Base-by-base conservation (phyloP, 2,113 vertebrate species). In the Corythoichthys intestinalis region DNA sequence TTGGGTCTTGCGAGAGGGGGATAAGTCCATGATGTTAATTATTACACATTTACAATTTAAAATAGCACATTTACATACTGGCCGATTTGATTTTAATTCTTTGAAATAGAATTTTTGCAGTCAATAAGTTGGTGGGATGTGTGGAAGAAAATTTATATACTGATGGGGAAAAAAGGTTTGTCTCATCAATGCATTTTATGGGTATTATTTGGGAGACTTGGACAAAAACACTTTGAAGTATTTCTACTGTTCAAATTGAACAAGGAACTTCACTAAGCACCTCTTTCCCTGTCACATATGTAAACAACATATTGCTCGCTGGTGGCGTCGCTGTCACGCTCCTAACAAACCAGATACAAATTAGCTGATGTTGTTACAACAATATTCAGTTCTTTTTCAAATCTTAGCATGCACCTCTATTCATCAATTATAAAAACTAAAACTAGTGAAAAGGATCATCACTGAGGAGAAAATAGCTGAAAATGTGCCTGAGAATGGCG, bases 151-250 rank as follows among this genome's bases (percentile, higher is more conserved):
- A 77, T 69, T 10, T 60, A 65, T 86, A 89, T 89, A 84, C 80
- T 83, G 34, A 28, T 28, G 61, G 82, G 81, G 2, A 71, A 83
- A 83, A 82, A 70, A 60, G 79, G 70, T 88, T 76, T 90, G 88
- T 91, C 54, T 35, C 79, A 89, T 90, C 89, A 89, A 70, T 70
- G 73, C 67, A 73, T 83, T 82, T 62, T 66, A 78, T 87, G 81
- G 83, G 84, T 72, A 78, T 86, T 64, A 78, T 77, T 79, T 81
- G 72, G 37, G 74, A 85, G 75, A 73, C 0, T 12, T 61, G 56
- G 75, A 88, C 85, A 79, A 85, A 90, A 87, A 87, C 87, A 90
- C 73, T 87, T 89, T 87, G 83, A 78, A 80, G 74, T 6, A 35
- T 83, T 72, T 71, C 68, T 66, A 70, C 72, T 53, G 54, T 85